These are phyloP conservation scores for Corydoras maculifer DNA, from an alignment of 2,113 vertebrate genomes.

Conservation along the genomic window DNA sequence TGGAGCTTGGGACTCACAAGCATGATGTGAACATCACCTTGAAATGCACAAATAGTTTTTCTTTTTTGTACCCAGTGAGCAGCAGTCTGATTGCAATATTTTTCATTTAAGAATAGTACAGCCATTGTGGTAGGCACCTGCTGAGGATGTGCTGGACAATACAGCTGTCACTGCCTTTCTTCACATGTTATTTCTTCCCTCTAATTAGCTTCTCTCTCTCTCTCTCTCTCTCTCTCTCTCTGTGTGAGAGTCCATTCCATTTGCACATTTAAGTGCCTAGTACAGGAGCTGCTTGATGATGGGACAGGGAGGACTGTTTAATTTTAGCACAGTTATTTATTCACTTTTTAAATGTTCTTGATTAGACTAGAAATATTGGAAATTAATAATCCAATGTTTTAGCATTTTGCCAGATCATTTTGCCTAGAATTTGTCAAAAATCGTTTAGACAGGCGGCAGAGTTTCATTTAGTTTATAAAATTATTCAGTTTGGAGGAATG, in stretches of 20 bases:
- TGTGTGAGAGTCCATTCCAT: not conserved
- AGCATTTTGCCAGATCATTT: not conserved
- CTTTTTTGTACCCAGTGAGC: conserved; percentile 41
- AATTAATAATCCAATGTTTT: conserved; percentile 5
- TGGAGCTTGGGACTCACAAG: conserved; percentile 50
- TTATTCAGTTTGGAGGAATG: not conserved
- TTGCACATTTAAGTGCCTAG: conserved; percentile 19
- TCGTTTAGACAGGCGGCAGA: not conserved
- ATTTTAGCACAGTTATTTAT: no score
- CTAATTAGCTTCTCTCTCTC: conserved; percentile 32
- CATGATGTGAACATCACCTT: conserved; percentile 59
- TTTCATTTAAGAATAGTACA: conserved; percentile 54
- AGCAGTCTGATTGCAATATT: conserved; percentile 54
- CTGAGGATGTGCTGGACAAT: conserved; percentile 46
- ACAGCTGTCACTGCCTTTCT: conserved; percentile 41
- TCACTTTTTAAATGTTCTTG: conserved; percentile 22
- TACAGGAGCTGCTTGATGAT: conserved; percentile 43
- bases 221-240: not conserved
- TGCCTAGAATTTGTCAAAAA: conserved; percentile 3
- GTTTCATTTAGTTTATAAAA: not conserved
- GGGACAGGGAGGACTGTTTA: no score
- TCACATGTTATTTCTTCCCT: conserved; percentile 7
- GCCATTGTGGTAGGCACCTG: conserved; percentile 43
- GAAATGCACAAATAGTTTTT: conserved; percentile 46
- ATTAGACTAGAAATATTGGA: conserved; percentile 1